Evolutionary conservation across 2,888 invertebrate genomes (phyloP).

Genomic region (Leptopilina myrica): DNA sequence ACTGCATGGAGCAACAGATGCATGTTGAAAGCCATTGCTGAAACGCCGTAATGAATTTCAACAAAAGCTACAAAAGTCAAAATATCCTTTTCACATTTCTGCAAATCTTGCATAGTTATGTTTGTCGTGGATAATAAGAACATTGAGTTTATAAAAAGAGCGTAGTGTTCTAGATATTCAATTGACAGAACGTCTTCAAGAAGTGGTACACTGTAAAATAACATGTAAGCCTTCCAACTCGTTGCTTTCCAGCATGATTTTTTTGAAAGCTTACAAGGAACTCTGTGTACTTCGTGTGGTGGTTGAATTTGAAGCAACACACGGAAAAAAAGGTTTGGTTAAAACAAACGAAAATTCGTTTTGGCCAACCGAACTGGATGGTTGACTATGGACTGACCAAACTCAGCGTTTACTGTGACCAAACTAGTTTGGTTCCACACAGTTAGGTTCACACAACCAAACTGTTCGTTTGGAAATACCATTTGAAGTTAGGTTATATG

Average conservation of each 20-base stretch:
- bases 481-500: too few species aligned
- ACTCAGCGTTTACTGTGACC: too few species aligned
- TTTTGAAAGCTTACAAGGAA: conserved; percentile 30
- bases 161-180: conserved; percentile 39
- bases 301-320: conserved; percentile 35
- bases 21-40: background rate
- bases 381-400: too few species aligned
- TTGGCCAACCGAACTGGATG: too few species aligned
- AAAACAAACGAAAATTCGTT: too few species aligned
- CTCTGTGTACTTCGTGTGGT: conserved; percentile 42
- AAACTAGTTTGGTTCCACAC: too few species aligned
- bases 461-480: too few species aligned
- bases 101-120: background rate
- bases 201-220: conserved; percentile 37
- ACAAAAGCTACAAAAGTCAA: background rate
- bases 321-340: too few species aligned
- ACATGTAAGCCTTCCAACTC: conserved; percentile 42
- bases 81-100: conserved; percentile 3
- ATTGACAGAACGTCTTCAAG: conserved; percentile 20
- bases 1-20: background rate
- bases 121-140: background rate
- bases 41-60: background rate
- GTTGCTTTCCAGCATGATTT: conserved; percentile 42
- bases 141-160: conserved; percentile 27
- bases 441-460: too few species aligned